Base-by-base conservation (phyloP, 1,140 invertebrate genomes). In the Zaprionus inermis region DNA sequence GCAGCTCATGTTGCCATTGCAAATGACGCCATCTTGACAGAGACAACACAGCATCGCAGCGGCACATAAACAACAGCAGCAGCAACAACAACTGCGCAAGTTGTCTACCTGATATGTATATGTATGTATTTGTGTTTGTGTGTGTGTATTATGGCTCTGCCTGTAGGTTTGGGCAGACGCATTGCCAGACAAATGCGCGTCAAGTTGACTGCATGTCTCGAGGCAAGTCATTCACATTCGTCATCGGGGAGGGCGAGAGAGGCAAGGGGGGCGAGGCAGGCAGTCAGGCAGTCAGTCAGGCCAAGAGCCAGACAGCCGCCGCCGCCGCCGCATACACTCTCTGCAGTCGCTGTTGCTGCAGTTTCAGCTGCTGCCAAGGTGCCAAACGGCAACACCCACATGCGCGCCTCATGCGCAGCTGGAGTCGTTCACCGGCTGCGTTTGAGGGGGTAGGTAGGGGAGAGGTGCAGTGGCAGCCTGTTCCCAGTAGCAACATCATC, bases 221-320 rank as follows among this genome's bases (percentile, higher is more conserved):
- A 80, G 83, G 84, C 84, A 89, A 88, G 84, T 88, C 84, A 88
- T 88, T 88, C 84, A 88, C 84, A 88, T 88, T 88, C 84, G 84
- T 88, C 84, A 89, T 86, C 82, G 59, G 67, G 64, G 71, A 3
- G 20, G n/a, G 24, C 0, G 24, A 4, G 1, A 28, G 24, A 4
- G 24, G 24, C 24, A 28, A n/a, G n/a, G n/a, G n/a, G n/a, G n/a
- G n/a, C n/a, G 24, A 59, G 71, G 64, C 77, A 7, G 20, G 10
- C 58, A 54, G 56, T 24, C 14, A 52, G 32, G 34, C 57, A 52
- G 56, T 30, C n/a, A 32, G 34, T 24, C 56, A 32, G 57, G 57
- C 57, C 60, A 70, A 86, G 68, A 75, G 57, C 66, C 71, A 78
- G 78, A 70, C 67, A 74, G 60, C 32, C 52, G 63, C 74, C n/a